Base-by-base conservation (phyloP, 2,113 vertebrate species). In the Anoura caudifer region DNA sequence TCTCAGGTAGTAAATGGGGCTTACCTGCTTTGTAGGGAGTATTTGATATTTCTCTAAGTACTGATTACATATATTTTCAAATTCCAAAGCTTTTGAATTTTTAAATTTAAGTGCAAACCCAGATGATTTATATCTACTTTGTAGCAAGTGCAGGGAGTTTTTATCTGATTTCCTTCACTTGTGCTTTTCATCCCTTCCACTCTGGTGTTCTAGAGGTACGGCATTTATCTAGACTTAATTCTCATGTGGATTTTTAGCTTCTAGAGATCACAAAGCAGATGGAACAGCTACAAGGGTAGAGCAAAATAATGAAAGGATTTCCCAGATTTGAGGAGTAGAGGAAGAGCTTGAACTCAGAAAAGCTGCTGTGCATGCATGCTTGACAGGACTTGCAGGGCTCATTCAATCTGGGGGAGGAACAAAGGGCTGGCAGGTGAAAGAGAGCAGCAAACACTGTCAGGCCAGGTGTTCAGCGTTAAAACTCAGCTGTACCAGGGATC, bases 381-480 rank as follows among this genome's bases (percentile, higher is more conserved):
- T 85, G 94, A 80, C 81, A 13, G 77, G 90, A 87, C 87, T 85
- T 72, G 85, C 52, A 61, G 77, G 0, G 56, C 59, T 91, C 87
- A 38, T 75, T 94, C 73, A 59, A 4, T 95, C 89, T 59, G 41
- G 47, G 72, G 67, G 75, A 94, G 90, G 94, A 97, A 97, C 97
- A 96, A 97, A 97, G 77, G 89, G 76, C 95, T 92, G 95, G 87
- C 97, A 97, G 96, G 95, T 97, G 97, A 95, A 80, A 94, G 86
- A 75, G 82, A 92, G 90, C 65, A 36, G 87, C 76, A 85, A 79
- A 92, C 86, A 65, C 94, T 73, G 77, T 67, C 90, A 91, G 81
- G 73, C 96, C 96, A 96, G 96, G 96, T 96, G 94, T 96, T 93
- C 61, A 0, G 90, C 92, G 80, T 90, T 96, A 97, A 89, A 89